These are phyloP conservation scores for Daphoenositta chrysoptera DNA, from an alignment of 2,113 vertebrate species.

Conservation along the genomic window DNA sequence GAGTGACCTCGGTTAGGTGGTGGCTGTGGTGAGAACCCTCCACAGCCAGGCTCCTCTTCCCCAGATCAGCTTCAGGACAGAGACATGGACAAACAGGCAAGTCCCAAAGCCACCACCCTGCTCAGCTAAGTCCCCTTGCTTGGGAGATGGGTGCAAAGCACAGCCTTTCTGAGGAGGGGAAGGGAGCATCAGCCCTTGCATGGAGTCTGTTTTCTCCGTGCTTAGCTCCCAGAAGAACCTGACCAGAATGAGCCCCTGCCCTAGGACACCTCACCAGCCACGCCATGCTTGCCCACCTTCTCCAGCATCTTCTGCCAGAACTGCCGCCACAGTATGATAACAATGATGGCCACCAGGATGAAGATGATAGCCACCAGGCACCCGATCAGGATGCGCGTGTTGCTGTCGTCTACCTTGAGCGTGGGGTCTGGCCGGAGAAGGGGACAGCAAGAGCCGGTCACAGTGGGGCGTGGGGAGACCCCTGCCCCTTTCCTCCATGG, in stretches of 20 bases:
- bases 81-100: not conserved
- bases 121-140: not conserved
- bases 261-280: not conserved
- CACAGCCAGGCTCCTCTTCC: not conserved
- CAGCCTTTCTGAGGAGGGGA: not conserved
- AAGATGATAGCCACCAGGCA: slow-evolving; percentile 96
- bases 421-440: slow-evolving; percentile 78
- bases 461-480: rapidly evolving
- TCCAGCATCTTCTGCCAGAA: slow-evolving; percentile 99
- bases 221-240: not conserved
- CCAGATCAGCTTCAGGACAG: not conserved
- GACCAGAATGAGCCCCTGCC: rapidly evolving
- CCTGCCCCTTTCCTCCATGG: not conserved
- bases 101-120: not conserved
- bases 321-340: slow-evolving; percentile 96
- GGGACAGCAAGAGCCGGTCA: not conserved
- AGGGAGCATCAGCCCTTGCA: not conserved
- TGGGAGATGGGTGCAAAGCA: not conserved
- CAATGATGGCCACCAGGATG: slow-evolving; percentile 90
- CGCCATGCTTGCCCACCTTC: slow-evolving; percentile 72
- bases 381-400: slow-evolving; percentile 91
- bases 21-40: not conserved
- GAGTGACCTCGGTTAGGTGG: not conserved
- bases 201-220: rapidly evolving
- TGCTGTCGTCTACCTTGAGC: slow-evolving; percentile 93